Conservation (phyloP, 35 echinoderm and acorn worm genomes). For the Heliocidaris erythrogramma region DNA sequence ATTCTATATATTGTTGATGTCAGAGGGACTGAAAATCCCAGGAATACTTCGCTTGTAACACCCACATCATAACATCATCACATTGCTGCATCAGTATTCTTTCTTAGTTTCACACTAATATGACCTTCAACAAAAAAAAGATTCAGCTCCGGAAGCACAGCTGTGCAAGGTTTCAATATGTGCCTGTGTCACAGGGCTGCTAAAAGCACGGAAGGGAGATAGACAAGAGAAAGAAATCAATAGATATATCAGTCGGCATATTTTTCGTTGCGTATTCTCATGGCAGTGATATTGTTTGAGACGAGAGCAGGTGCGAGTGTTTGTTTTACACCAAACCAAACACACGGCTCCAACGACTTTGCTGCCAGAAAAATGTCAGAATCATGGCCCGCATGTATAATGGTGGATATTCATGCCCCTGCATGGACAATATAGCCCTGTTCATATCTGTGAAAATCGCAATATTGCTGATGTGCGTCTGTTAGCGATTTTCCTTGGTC, state of each 20-base stretch:
- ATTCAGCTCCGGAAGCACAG: background rate
- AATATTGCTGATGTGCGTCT: no score
- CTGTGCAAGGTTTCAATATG: background rate
- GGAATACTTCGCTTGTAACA: background rate
- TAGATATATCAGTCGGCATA: slow-evolving; percentile 11
- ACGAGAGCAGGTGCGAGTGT: background rate
- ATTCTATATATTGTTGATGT: no score
- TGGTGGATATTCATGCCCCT: background rate
- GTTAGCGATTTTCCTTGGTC: no score
- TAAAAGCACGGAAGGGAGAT: background rate
- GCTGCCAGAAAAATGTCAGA: background rate
- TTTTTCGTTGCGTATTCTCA: background rate
- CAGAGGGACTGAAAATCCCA: no score
- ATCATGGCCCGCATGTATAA: background rate
- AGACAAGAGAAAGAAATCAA: background rate
- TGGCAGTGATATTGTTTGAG: slow-evolving; percentile 16
- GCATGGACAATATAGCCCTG: no score
- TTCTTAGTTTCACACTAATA: background rate
- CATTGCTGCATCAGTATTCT: background rate
- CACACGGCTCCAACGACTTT: background rate
- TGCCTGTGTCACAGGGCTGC: background rate
- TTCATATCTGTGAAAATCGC: no score
- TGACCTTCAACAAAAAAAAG: background rate
- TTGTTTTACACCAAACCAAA: slow-evolving; percentile 18
- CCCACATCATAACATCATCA: background rate